These are phyloP conservation scores for Catostomus latipinnis DNA, from an alignment of 2,797 vertebrate genomes.

Conservation along the genomic window DNA sequence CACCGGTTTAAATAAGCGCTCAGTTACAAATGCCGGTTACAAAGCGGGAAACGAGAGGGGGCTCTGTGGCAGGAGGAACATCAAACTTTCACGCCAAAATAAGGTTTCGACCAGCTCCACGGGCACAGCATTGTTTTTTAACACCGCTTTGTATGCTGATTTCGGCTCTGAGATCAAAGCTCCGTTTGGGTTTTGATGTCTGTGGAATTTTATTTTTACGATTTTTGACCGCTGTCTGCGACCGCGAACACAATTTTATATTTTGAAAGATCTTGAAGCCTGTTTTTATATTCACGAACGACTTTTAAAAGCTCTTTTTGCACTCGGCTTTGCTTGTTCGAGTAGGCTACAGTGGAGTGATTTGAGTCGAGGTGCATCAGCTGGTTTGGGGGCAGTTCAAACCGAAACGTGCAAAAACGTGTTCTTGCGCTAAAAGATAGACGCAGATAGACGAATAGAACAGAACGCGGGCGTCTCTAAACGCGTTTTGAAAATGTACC, in stretches of 20 bases:
- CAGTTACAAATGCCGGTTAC: constrained; percentile 41
- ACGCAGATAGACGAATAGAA: too few relatives aligned
- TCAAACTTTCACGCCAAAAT: constrained; percentile 32
- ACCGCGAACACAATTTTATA: not conserved
- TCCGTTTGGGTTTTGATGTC: constrained; percentile 55
- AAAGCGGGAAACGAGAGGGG: constrained; percentile 11
- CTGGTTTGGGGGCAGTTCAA: not conserved
- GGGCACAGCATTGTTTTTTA: not conserved
- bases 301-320: not conserved
- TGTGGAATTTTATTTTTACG: constrained; percentile 51
- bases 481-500: too few relatives aligned
- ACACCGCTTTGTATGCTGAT: too few relatives aligned
- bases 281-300: too few relatives aligned
- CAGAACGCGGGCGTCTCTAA: too few relatives aligned
- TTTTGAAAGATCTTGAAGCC: not conserved
- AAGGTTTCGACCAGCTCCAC: not conserved
- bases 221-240: constrained; percentile 9
- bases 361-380: constrained; percentile 36
- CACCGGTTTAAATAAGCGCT: constrained; percentile 24
- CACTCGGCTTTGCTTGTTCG: not conserved
- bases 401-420: too few relatives aligned
- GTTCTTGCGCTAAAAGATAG: too few relatives aligned
- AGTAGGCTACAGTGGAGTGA: constrained; percentile 5
- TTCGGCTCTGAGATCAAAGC: constrained; percentile 61
- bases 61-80: constrained; percentile 12